A percentile compares a stretch with the other conserved stretches of the same genome.
Conservation (phyloP, 1,140 invertebrate species). For the Pentalonia nigronervosa region DNA sequence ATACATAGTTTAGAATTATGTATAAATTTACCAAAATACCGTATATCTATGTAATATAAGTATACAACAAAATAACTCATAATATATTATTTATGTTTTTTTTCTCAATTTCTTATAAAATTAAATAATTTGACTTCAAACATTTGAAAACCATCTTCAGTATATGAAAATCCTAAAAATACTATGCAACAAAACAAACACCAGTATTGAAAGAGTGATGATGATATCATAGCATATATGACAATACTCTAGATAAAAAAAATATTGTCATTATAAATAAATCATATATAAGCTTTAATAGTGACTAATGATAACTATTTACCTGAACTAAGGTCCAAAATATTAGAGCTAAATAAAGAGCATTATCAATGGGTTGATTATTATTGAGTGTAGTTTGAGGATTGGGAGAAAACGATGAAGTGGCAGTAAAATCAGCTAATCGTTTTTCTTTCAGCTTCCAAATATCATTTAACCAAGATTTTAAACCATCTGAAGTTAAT, state of each 20-base stretch:
- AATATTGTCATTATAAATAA: neutral
- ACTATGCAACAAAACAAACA: slow-evolving; percentile 41
- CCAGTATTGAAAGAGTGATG: slow-evolving; percentile 43
- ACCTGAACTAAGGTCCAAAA: slow-evolving; percentile 67
- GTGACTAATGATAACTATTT: neutral
- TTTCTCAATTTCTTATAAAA: neutral
- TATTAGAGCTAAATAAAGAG: slow-evolving; percentile 67
- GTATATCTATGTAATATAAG: neutral
- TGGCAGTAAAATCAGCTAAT: slow-evolving; percentile 69
- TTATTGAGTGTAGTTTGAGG: slow-evolving; percentile 53
- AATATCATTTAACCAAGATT: slow-evolving; percentile 74
- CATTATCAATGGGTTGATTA: slow-evolving; percentile 62
- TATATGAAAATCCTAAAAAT: slow-evolving; percentile 46
- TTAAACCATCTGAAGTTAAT: slow-evolving; percentile 68
- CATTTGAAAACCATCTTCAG: slow-evolving; percentile 49
- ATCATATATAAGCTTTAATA: neutral
- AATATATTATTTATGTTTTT: neutral
- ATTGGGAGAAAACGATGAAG: slow-evolving; percentile 65
- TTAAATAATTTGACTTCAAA: slow-evolving; percentile 55
- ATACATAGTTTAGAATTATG: neutral
- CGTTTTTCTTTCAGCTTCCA: slow-evolving; percentile 77
- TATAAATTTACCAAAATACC: neutral
- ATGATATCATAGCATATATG: neutral
- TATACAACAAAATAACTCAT: neutral
- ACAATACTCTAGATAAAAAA: neutral